Percentiles rank a stretch among this genome's conserved stretches.
Conservation (phyloP, 2,888 invertebrate genomes). For the Noctuana brunneofusca region DNA sequence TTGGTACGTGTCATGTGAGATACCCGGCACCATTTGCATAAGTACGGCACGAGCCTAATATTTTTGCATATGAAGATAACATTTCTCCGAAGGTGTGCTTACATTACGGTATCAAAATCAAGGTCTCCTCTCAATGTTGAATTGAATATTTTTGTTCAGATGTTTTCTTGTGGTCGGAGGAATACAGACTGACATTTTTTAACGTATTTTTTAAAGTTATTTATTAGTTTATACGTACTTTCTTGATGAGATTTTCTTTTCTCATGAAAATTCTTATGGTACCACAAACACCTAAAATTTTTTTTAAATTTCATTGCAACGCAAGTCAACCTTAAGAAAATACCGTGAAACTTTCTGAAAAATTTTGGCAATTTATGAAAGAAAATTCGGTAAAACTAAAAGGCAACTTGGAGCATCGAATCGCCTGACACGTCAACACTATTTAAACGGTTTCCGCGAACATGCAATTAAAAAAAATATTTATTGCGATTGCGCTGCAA, state of each 20-base stretch:
- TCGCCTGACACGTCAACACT: constrained; percentile 59
- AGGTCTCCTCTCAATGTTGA: constrained; percentile 16
- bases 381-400: constrained; percentile 40
- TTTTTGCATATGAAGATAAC: constrained; percentile 79
- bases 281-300: background rate
- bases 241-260: too few species aligned
- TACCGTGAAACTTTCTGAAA: constrained; percentile 13
- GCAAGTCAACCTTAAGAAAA: background rate
- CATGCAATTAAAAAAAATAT: constrained; percentile 60
- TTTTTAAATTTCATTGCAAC: background rate
- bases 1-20: constrained; percentile 65
- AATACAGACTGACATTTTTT: background rate
- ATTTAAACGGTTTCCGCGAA: constrained; percentile 49
- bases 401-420: constrained; percentile 40
- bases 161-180: constrained; percentile 17
- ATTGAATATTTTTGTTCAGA: constrained; percentile 7
- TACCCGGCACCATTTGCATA: constrained; percentile 69
- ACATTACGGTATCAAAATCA: constrained; percentile 40
- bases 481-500: constrained; percentile 52
- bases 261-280: background rate
- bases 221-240: too few species aligned
- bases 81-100: constrained; percentile 66
- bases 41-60: constrained; percentile 79
- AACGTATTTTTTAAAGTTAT: too few species aligned
- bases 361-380: constrained; percentile 41